Conservation (phyloP, 2,797 vertebrate genomes). For the Cossypha niveicapilla region DNA sequence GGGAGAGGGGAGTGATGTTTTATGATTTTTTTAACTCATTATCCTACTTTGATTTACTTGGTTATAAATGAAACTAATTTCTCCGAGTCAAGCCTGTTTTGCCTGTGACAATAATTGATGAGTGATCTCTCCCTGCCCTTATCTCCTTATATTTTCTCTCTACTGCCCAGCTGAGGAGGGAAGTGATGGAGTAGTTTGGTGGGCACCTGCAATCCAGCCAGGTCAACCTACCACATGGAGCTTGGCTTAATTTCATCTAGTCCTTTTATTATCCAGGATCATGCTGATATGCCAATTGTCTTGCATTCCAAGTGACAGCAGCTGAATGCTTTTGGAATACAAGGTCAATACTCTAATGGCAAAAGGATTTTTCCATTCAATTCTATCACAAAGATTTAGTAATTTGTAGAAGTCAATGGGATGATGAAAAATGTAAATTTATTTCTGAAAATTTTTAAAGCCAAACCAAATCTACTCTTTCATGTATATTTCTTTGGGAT, state of each 20-base stretch:
- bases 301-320: not conserved
- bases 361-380: not conserved
- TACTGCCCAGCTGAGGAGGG: not conserved
- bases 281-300: slow-evolving; percentile 9
- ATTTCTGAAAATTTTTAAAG: not conserved
- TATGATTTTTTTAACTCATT: not conserved
- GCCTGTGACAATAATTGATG: not conserved
- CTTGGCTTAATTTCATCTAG: not conserved
- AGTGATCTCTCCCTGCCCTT: not conserved
- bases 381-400: not conserved
- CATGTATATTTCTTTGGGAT: not conserved
- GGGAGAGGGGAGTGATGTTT: not conserved
- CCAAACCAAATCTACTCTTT: not conserved
- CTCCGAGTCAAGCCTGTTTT: not conserved
- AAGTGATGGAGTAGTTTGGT: not conserved
- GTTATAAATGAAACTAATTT: not conserved
- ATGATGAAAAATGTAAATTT: not conserved
- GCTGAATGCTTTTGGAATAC: not conserved
- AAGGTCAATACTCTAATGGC: not conserved
- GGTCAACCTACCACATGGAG: not conserved
- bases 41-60: not conserved
- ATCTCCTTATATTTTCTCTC: not conserved
- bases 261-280: not conserved
- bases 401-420: not conserved
- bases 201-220: not conserved